These are phyloP conservation scores for Cancer borealis DNA, from an alignment of 2,888 invertebrate species.

Conservation along the genomic window DNA sequence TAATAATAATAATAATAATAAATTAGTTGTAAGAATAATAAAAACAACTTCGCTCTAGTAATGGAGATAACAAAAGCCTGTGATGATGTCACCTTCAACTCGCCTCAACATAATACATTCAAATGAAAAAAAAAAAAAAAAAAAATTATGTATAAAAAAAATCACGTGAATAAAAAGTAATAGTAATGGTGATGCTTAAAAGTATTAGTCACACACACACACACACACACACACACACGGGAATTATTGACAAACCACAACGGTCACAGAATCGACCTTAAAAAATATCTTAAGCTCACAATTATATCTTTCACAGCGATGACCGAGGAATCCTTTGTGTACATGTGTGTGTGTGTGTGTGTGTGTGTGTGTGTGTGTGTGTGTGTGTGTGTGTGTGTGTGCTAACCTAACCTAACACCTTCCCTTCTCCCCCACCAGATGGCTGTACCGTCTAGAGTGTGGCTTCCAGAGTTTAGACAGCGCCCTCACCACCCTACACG, in stretches of 20 bases:
- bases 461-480: conserved; percentile 72
- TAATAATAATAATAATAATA: too few species aligned
- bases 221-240: conserved; percentile 5
- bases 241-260: background rate
- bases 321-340: background rate
- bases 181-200: conserved; percentile 3
- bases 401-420: background rate
- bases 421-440: conserved; percentile 59
- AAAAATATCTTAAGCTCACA: background rate
- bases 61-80: background rate
- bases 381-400: background rate
- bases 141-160: background rate
- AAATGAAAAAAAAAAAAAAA: background rate
- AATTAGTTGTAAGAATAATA: too few species aligned
- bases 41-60: background rate
- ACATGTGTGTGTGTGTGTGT: background rate
- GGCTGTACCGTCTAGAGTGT: conserved; percentile 75
- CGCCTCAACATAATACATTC: background rate
- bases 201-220: conserved; percentile 13
- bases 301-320: background rate
- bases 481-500: conserved; percentile 86
- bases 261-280: background rate
- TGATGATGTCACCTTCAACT: background rate
- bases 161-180: background rate
- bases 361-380: conserved; percentile 27